Evolutionary conservation across 2,797 vertebrate species (phyloP).

Genomic region (Trematomus bernacchii): DNA sequence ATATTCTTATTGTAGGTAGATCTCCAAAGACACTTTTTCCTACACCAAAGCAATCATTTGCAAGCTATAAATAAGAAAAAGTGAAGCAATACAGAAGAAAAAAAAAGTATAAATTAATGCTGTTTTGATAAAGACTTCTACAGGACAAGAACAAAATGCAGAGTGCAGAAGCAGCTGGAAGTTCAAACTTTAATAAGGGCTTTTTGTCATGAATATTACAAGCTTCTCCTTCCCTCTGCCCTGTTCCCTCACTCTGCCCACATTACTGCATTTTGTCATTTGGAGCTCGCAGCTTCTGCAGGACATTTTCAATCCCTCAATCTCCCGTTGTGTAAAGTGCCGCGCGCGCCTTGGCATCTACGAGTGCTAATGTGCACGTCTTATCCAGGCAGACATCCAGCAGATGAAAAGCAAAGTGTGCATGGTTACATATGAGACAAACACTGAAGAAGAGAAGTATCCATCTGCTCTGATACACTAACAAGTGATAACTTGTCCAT

Average conservation of each 20-base stretch:
- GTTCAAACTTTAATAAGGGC: conserved; percentile 65
- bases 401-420: conserved; percentile 50
- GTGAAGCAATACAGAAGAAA: neutral
- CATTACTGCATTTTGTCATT: conserved; percentile 55
- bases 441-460: conserved; percentile 45
- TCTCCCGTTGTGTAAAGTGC: conserved; percentile 40
- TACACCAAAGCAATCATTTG: neutral
- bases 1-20: neutral
- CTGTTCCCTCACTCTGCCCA: conserved; percentile 41
- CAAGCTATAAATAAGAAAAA: neutral
- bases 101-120: conserved; percentile 5
- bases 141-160: conserved; percentile 47
- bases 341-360: conserved; percentile 47
- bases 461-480: conserved; percentile 70
- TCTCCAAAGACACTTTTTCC: conserved; percentile 5
- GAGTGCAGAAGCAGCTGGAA: conserved; percentile 57
- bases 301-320: conserved; percentile 31
- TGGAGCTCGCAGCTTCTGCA: conserved; percentile 23
- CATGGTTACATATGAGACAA: conserved; percentile 43
- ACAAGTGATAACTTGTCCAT: conserved; percentile 66
- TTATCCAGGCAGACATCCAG: conserved; percentile 51
- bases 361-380: conserved; percentile 11
- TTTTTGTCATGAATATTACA: conserved; percentile 66
- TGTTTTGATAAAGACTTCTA: conserved; percentile 45
- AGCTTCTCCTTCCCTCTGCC: conserved; percentile 32